Base-by-base conservation (phyloP, 2,113 vertebrate genomes). In the Callopanchax toddi region DNA sequence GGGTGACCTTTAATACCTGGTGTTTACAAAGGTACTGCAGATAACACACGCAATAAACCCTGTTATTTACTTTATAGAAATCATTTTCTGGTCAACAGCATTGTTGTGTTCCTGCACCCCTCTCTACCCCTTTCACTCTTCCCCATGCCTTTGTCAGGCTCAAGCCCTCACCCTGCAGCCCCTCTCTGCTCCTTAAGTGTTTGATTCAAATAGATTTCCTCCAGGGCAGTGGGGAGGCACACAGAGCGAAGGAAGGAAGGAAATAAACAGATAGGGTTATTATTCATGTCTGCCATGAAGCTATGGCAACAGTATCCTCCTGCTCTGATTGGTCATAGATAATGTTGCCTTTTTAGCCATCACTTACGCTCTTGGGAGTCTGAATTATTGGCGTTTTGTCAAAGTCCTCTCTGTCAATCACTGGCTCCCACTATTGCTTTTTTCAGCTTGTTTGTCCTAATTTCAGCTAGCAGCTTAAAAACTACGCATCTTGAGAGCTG, bases 271-370 rank as follows among this genome's bases (percentile, higher is more conserved):
- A 89, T 73, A 75, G 71, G 76, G 78, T 76, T 72, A 76, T 90
- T 83, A 89, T 86, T 91, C 82, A 86, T 75, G 54, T 85, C 84
- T 91, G 82, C 83, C 74, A 6, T 63, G 76, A 78, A 29, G 70
- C 87, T 90, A 91, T 92, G 85, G 87, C 86, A 91, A 91, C 90
- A 89, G 87, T 57, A 74, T 71, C 56, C 83, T 76, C 54, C 55
- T 48, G 50, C 76, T 85, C 87, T 86, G 83, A 88, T 89, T 90
- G 89, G 89, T 53, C 10, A 18, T 60, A 84, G 82, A 89, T 87
- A 86, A 86, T 74, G 74, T 66, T 60, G 68, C 71, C 64, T 75
- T 69, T 84, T 64, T 69, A 70, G 65, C 78, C 74, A 63, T 68
- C 70, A 48, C 59, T 81, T 80, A 83, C 55, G 46, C 82, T 62